phyloP scores from a whole-genome alignment of 2,888 invertebrate genomes.

The Eristalis arbustorum region DNA sequence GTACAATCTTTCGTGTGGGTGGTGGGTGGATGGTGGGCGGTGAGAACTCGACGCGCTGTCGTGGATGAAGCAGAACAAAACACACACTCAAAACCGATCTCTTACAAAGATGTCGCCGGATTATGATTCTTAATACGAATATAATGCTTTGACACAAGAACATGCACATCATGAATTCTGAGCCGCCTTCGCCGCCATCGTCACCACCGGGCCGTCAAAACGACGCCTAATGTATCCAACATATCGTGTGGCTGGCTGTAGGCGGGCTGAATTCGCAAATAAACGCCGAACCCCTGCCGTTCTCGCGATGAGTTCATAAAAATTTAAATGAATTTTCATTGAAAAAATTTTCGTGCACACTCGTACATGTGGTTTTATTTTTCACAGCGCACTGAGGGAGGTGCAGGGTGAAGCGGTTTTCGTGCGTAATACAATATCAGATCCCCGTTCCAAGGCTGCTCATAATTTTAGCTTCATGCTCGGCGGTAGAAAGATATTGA shows the following conservation, averaged over 20 bases:
- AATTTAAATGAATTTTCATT: conserved; percentile 72
- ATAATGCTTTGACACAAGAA: conserved; percentile 30
- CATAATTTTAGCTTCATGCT: conserved; percentile 11
- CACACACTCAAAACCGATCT: conserved; percentile 29
- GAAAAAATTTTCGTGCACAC: conserved; percentile 60
- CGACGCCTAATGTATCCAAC: conserved; percentile 15
- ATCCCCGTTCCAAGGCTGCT: conserved; percentile 26
- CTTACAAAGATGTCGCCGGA: conserved; percentile 40
- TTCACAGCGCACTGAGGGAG: conserved; percentile 72
- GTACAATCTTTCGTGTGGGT: background rate
- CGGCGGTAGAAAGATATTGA: conserved; percentile 7
- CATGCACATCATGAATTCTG: conserved; percentile 31
- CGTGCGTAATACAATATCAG: conserved; percentile 64
- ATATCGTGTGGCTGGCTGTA: background rate
- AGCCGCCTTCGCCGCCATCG: background rate
- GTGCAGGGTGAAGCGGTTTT: conserved; percentile 59
- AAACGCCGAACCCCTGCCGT: background rate
- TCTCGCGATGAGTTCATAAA: conserved; percentile 53
- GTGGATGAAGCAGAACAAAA: background rate
- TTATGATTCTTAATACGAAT: conserved; percentile 54
- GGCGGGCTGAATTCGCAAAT: background rate
- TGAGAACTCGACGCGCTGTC: background rate
- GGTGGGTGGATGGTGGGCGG: background rate
- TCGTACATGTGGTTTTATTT: conserved; percentile 28
- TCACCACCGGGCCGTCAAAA: no score